These are phyloP conservation scores for Osmerus mordax DNA, from an alignment of 2,113 vertebrate genomes.

Conservation along the genomic window DNA sequence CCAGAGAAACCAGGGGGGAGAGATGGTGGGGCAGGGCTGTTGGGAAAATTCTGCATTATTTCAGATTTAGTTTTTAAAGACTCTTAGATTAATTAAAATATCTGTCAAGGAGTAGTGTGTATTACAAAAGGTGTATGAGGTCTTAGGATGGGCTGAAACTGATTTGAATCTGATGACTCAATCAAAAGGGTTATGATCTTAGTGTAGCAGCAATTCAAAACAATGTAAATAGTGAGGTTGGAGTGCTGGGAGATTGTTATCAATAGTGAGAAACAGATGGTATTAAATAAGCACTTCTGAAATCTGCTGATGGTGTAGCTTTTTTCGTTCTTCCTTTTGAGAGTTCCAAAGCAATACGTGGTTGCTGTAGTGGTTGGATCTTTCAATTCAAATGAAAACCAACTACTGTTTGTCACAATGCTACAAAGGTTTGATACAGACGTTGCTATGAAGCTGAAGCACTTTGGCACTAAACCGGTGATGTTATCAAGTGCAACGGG, in stretches of 20 bases:
- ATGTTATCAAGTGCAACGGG: conserved; percentile 31
- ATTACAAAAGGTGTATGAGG: conserved; percentile 39
- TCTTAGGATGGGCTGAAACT: conserved; percentile 50
- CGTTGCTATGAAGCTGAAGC: conserved; percentile 41
- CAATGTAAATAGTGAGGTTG: conserved; percentile 7
- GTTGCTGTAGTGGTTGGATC: conserved; percentile 6
- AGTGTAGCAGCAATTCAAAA: conserved; percentile 38
- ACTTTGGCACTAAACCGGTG: conserved; percentile 64
- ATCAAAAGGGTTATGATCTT: conserved; percentile 37
- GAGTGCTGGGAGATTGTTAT: conserved; percentile 10
- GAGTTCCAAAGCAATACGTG: conserved; percentile 5
- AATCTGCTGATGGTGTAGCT: conserved; percentile 13
- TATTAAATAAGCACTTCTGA: conserved; percentile 41
- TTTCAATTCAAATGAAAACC: conserved; percentile 10
- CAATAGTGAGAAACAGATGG: conserved; percentile 21
- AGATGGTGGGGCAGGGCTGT: conserved; percentile 66
- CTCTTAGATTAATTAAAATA: conserved; percentile 42
- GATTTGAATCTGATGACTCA: conserved; percentile 39
- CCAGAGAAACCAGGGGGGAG: conserved; percentile 68
- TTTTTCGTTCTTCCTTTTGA: conserved; percentile 6
- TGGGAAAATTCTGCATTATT: conserved; percentile 78
- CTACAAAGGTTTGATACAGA: conserved; percentile 41
- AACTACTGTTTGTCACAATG: conserved; percentile 33
- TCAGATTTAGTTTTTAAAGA: conserved; percentile 25
- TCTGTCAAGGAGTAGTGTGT: conserved; percentile 57